Evolutionary conservation across 2,113 vertebrate genomes (phyloP).

Genomic region (Mungos mungo): DNA sequence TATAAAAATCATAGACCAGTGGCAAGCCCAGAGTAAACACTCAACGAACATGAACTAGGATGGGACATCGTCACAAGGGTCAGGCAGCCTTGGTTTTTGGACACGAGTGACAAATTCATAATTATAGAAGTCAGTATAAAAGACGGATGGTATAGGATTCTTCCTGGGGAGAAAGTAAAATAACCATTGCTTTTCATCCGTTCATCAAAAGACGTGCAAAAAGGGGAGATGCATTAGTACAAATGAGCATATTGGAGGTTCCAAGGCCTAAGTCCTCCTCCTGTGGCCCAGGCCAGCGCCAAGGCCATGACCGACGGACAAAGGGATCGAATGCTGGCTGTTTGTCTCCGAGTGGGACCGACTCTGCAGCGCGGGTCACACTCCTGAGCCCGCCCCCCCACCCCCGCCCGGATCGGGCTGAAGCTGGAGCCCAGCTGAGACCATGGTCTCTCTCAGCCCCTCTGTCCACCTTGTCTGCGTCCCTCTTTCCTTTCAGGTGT

Average conservation of each 20-base stretch:
- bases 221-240: background rate
- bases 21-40: background rate
- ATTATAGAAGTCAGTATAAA: background rate
- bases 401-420: background rate
- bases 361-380: too few species aligned
- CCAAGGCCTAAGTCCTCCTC: background rate
- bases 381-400: background rate
- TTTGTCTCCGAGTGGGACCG: background rate
- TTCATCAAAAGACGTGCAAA: background rate
- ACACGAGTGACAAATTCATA: background rate
- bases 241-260: background rate
- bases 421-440: background rate
- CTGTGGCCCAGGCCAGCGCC: background rate
- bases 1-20: background rate
- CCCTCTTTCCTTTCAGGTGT: background rate
- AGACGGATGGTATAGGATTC: background rate
- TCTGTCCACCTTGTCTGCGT: background rate
- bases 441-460: background rate
- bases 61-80: background rate
- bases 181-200: background rate
- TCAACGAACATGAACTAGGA: background rate
- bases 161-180: background rate
- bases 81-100: background rate
- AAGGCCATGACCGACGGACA: background rate
- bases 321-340: background rate